phyloP scores from a whole-genome alignment of 2,113 vertebrate genomes.

The Rattus norvegicus region GRCr8 NC_086020.1:223063501-223064000 shows the following conservation, averaged over 20 bases:
- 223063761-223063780: not conserved
- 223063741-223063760: not conserved
- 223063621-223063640: not conserved
- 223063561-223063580: too few relatives aligned
- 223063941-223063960: too few relatives aligned
- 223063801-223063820: not conserved
- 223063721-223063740: slow-evolving; percentile 1
- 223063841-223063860: not conserved
- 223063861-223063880: too few relatives aligned
- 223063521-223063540: not conserved
- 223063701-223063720: not conserved
- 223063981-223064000: too few relatives aligned
- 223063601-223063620: not conserved
- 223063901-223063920: too few relatives aligned
- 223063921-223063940: too few relatives aligned
- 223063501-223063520: not conserved
- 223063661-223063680: not conserved
- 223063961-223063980: too few relatives aligned
- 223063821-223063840: not conserved
- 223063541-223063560: not conserved
- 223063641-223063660: not conserved
- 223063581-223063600: not conserved
- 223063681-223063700: not conserved
- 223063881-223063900: too few relatives aligned
- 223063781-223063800: not conserved